Percentiles rank a stretch among this genome's conserved stretches.
Evolutionary conservation across 2,113 vertebrate genomes (phyloP).

Genomic region (Nycticryphes semicollaris): DNA sequence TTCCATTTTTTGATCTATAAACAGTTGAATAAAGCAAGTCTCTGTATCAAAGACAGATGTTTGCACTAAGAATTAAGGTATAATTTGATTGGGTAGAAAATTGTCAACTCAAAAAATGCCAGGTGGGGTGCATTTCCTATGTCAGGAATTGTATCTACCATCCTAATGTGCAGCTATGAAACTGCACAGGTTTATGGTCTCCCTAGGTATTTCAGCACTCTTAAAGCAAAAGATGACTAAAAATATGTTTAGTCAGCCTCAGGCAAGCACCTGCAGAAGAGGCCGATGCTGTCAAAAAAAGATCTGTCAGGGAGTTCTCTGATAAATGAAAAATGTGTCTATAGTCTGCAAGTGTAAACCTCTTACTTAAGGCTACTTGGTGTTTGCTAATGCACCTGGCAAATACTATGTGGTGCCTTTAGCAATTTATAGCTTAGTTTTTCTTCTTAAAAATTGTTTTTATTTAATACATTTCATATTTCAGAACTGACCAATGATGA

Average conservation of each 20-base stretch:
- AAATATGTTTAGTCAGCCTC: background rate
- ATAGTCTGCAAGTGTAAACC: background rate
- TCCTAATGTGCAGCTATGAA: background rate
- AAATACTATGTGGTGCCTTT: background rate
- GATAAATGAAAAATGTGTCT: background rate
- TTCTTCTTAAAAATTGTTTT: background rate
- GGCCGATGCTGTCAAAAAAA: background rate
- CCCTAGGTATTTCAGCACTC: background rate
- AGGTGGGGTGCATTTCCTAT: background rate
- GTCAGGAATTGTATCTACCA: background rate
- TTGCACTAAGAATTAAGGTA: background rate
- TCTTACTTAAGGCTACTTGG: background rate
- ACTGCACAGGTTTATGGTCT: background rate
- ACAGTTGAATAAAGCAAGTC: background rate
- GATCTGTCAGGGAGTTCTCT: background rate
- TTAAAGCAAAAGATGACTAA: background rate
- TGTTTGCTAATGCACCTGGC: constrained; percentile 11
- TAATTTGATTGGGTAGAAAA: background rate
- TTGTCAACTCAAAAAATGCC: background rate
- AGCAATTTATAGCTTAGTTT: background rate
- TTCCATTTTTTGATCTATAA: background rate
- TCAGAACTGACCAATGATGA: background rate
- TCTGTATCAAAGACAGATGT: background rate
- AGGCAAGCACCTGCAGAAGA: constrained; percentile 49
- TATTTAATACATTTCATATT: background rate